Percentiles rank a stretch among this genome's conserved stretches.
Evolutionary conservation across 2,888 invertebrate genomes (phyloP).

Genomic region (Lomographa bimaculata): DNA sequence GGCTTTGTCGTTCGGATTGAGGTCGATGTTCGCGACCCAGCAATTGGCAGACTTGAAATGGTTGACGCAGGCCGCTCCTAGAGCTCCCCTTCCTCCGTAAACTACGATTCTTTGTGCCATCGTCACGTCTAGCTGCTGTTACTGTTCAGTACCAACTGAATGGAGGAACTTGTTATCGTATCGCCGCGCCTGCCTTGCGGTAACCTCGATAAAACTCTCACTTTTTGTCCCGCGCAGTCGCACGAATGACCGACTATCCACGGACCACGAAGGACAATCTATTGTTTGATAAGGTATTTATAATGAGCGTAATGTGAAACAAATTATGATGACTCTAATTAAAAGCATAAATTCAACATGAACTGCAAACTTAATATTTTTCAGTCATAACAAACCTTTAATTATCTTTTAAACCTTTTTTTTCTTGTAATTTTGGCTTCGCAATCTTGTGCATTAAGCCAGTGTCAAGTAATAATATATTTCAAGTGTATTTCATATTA

Average conservation of each 20-base stretch:
- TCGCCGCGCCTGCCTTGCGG: conserved; percentile 38
- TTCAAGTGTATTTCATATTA: too few species aligned
- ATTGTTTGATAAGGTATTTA: conserved; percentile 17
- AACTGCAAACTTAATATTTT: too few species aligned
- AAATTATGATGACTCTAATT: conserved; percentile 2
- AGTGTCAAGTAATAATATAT: too few species aligned
- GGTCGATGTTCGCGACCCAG: conserved; percentile 96
- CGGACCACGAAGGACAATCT: conserved; percentile 29
- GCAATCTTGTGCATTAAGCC: too few species aligned
- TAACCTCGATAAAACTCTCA: conserved; percentile 66
- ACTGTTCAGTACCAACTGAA: conserved; percentile 48
- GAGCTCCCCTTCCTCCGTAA: conserved; percentile 98
- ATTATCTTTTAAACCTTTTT: too few species aligned
- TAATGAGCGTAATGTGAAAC: background rate
- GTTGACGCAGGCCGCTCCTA: conserved; percentile 94
- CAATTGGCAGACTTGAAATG: conserved; percentile 95
- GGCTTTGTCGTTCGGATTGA: conserved; percentile 92
- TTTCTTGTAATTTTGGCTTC: too few species aligned
- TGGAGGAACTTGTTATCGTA: conserved; percentile 34
- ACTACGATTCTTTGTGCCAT: conserved; percentile 91
- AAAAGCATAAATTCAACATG: too few species aligned
- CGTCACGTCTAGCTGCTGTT: conserved; percentile 49
- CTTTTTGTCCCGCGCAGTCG: conserved; percentile 54
- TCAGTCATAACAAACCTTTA: too few species aligned
- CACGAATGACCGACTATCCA: conserved; percentile 36